Evolutionary conservation across 2,888 invertebrate species (phyloP), one percentile per base, ranked within the genome.

Genomic region (Malthinus flaveolus): DNA sequence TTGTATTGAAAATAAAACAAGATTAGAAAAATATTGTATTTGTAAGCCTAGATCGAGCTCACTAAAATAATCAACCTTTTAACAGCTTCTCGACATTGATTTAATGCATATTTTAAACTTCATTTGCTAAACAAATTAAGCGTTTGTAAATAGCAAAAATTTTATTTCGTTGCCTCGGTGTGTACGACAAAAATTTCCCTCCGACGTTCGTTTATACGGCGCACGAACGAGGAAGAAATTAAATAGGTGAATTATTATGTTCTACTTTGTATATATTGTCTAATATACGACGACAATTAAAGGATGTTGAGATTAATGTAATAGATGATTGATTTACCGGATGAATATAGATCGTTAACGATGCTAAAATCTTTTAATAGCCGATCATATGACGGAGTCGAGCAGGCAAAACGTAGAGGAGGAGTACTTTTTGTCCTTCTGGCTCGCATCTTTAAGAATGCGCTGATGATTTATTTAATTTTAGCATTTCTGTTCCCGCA

Each of bases 401-500:
- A 23, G 39, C 39, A 12, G 39, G 39, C 39, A 39, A 15, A 15
- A 13, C 13, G 39, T 9, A 9, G 10, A 35, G 10, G 34, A 46
- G 32, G 32, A 47, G 48, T 46, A 56, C 46, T 52, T 58, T 58
- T 52, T 58, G 52, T 61, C 49, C 56, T 52, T 61, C 56, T 61
- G 56, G 61, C 61, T 52, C 50, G 53, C 56, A 49, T 53, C 48
- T 49, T 39, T 52, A 61, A 56, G 56, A 62, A 42, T 42, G 58
- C 55, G 56, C 45, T 56, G 66, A 62, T 69, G 67, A 69, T 69
- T 69, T 67, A 69, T 67, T 67, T 68, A 68, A 68, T 68, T 68
- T 69, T 68, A 69, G 67, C 68, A 54, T 56, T 55, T 53, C 52
- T 52, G 54, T 55, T 56, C 47, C 45, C 53, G 49, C 42, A 49